phyloP scores from a whole-genome alignment of 2,888 invertebrate species.

The Platycheirus albimanus region DNA sequence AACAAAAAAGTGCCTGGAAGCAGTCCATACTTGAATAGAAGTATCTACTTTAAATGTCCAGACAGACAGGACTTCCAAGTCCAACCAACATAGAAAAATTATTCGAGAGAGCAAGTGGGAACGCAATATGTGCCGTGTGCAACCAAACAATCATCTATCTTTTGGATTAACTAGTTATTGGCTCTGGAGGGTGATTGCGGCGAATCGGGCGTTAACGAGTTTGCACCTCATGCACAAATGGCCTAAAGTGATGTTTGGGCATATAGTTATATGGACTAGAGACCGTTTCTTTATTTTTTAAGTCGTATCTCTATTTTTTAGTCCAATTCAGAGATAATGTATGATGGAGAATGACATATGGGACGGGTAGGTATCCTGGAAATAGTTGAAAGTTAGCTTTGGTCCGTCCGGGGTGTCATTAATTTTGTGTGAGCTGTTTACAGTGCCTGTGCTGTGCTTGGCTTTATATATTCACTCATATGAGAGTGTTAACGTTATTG shows the following conservation, averaged over 20 bases:
- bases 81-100: too few relatives aligned
- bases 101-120: slow-evolving; percentile 22
- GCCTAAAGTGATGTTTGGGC: slow-evolving; percentile 63
- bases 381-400: slow-evolving; percentile 67
- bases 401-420: slow-evolving; percentile 56
- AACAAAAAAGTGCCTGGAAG: slow-evolving; percentile 18
- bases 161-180: slow-evolving; percentile 56
- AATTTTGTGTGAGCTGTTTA: slow-evolving; percentile 43
- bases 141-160: slow-evolving; percentile 56
- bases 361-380: slow-evolving; percentile 68
- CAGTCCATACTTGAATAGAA: slow-evolving; percentile 35
- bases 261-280: slow-evolving; percentile 17
- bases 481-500: slow-evolving; percentile 72
- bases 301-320: slow-evolving; percentile 40
- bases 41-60: slow-evolving; percentile 31
- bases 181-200: slow-evolving; percentile 52
- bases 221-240: slow-evolving; percentile 73
- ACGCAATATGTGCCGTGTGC: slow-evolving; percentile 11
- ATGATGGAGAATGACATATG: slow-evolving; percentile 73
- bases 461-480: too few relatives aligned
- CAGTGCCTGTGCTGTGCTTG: not conserved
- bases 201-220: slow-evolving; percentile 68
- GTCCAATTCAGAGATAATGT: slow-evolving; percentile 69
- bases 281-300: slow-evolving; percentile 4
- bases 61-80: slow-evolving; percentile 55